Conservation (phyloP, 1,140 invertebrate species). For the Doryteuthis pealeii region DNA sequence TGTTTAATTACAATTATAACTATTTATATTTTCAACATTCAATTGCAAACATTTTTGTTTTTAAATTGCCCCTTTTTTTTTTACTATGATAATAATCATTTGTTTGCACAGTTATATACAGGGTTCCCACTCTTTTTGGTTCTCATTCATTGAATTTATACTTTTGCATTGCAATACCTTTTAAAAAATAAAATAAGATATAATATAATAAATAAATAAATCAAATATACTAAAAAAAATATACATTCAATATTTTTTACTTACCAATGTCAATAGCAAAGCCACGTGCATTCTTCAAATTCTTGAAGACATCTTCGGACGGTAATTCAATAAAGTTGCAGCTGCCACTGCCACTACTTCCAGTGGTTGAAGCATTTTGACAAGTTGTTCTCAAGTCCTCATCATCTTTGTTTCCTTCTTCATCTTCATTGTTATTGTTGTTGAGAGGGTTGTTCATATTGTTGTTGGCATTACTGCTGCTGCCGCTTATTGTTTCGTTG, state of each 20-base stretch:
- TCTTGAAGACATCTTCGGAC: slow-evolving; percentile 67
- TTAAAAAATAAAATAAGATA: too few relatives aligned
- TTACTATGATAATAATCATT: too few relatives aligned
- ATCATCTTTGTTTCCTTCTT: background rate
- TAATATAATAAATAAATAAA: too few relatives aligned
- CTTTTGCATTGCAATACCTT: too few relatives aligned
- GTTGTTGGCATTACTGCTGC: slow-evolving; percentile 1
- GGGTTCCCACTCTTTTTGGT: too few relatives aligned
- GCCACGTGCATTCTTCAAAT: slow-evolving; percentile 72
- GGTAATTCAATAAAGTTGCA: slow-evolving; percentile 47
- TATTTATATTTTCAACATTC: too few relatives aligned
- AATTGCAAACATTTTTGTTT: too few relatives aligned
- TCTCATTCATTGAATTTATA: too few relatives aligned
- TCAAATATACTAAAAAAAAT: background rate
- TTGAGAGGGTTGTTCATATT: background rate
- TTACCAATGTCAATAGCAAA: slow-evolving; percentile 76
- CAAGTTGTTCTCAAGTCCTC: background rate
- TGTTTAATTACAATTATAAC: too few relatives aligned
- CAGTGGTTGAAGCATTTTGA: background rate
- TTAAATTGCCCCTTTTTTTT: too few relatives aligned
- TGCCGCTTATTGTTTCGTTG: background rate
- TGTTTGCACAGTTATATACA: too few relatives aligned
- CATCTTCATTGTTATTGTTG: slow-evolving; percentile 1
- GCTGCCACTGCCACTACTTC: background rate
- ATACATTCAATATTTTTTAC: slow-evolving; percentile 1